A percentile compares a stretch with the other conserved stretches of the same genome.
These are phyloP conservation scores for Dendronephthya gigantea DNA, from an alignment of 64 coral and sea anemone species.

Conservation along the genomic window DNA sequence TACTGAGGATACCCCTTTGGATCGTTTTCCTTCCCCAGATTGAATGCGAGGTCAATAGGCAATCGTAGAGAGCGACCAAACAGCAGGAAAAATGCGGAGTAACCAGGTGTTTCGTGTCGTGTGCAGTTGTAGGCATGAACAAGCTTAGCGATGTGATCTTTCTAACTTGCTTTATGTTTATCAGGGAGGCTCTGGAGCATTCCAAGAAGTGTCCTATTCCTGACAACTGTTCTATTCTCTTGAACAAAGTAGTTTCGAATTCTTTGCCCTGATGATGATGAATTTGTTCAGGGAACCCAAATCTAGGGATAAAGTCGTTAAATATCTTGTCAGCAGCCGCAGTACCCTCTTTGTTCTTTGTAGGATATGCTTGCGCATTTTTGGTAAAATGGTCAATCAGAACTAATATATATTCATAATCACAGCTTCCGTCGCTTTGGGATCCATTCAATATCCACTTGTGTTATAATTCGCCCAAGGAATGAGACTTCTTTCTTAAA, in stretches of 20 bases:
- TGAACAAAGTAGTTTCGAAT: constrained; percentile 34
- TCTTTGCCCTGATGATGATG: constrained; percentile 30
- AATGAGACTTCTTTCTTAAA: too few relatives aligned
- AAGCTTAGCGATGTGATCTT: constrained; percentile 31
- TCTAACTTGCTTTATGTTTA: constrained; percentile 19
- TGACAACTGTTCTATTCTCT: constrained; percentile 10
- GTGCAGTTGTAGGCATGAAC: constrained; percentile 17
- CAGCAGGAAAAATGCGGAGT: neutral
- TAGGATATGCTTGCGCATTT: too few relatives aligned
- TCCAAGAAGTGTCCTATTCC: constrained; percentile 31
- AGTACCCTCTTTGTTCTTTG: too few relatives aligned
- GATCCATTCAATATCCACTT: too few relatives aligned
- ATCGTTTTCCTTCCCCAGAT: neutral
- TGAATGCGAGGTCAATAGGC: too few relatives aligned
- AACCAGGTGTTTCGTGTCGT: neutral
- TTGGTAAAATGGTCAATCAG: too few relatives aligned
- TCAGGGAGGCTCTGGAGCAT: constrained; percentile 29
- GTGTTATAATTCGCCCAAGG: too few relatives aligned
- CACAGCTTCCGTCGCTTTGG: too few relatives aligned
- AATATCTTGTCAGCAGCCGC: too few relatives aligned
- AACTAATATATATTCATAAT: too few relatives aligned
- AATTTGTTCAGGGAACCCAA: constrained; percentile 23
- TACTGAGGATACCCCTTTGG: neutral
- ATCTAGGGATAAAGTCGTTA: constrained; percentile 39
- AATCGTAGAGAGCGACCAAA: neutral